Conservation (phyloP, 37 sponge, comb jelly and placozoan genomes). For the Halisarca cf. caerulea region DNA sequence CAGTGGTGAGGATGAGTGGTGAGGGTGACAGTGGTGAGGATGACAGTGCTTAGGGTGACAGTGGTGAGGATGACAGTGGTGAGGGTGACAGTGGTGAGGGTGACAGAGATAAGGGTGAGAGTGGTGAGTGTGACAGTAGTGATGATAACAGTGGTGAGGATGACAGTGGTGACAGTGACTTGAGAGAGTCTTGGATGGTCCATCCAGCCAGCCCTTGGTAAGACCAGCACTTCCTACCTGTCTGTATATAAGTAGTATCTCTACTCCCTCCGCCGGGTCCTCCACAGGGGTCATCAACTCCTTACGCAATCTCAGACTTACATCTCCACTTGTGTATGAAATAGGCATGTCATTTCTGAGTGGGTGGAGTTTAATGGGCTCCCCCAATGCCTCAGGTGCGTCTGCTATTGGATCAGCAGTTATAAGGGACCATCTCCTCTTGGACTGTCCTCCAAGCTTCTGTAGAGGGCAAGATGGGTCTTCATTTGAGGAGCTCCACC, state of each 20-base stretch:
- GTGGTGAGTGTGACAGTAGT: background rate
- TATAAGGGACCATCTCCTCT: background rate
- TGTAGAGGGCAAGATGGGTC: too few species aligned
- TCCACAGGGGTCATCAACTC: conserved; percentile 50
- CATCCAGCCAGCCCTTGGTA: background rate
- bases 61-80: background rate
- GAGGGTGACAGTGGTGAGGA: background rate
- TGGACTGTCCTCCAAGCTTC: background rate
- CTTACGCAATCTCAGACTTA: conserved; percentile 49
- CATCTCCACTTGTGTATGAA: conserved; percentile 30
- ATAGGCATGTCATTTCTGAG: conserved; percentile 16
- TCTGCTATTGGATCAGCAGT: conserved; percentile 50
- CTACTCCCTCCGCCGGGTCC: background rate
- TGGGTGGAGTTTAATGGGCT: background rate
- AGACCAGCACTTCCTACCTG: conserved; percentile 16
- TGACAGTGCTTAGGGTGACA: background rate
- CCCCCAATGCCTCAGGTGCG: conserved; percentile 29
- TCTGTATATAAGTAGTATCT: background rate
- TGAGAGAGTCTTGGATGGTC: background rate
- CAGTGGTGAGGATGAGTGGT: background rate
- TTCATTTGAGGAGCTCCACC: too few species aligned
- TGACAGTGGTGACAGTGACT: background rate
- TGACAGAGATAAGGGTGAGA: background rate
- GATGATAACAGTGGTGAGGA: background rate
- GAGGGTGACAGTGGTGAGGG: background rate